phyloP scores from a whole-genome alignment of 1,140 invertebrate species.

The Zaprionus capensis region DNA sequence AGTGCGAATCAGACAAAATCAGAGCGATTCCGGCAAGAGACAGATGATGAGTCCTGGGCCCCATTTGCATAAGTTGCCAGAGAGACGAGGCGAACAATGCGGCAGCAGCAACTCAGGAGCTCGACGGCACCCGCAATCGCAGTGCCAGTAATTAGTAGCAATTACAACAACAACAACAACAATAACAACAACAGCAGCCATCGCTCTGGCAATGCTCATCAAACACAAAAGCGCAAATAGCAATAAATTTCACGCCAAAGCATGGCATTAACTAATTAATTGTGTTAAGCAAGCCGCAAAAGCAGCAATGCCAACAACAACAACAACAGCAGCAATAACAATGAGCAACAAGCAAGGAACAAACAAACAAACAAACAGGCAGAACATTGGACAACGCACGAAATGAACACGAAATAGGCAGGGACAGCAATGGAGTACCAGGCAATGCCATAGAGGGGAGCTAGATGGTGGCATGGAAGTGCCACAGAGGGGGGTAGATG shows the following conservation, averaged over 20 bases:
- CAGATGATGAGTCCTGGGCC: slow-evolving; percentile 33
- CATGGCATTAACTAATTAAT: slow-evolving; percentile 81
- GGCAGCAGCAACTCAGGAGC: slow-evolving; percentile 1
- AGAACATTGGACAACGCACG: background rate
- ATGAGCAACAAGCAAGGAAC: slow-evolving; percentile 8
- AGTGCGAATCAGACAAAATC: slow-evolving; percentile 23
- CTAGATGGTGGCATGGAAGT: too few relatives aligned
- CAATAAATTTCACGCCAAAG: slow-evolving; percentile 77
- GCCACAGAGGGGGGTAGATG: background rate
- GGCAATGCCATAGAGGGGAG: background rate
- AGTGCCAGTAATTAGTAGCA: slow-evolving; percentile 72
- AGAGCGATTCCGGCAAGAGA: slow-evolving; percentile 24
- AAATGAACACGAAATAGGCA: slow-evolving; percentile 7
- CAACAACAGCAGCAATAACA: slow-evolving; percentile 22
- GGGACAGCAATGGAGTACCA: background rate
- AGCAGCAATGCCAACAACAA: slow-evolving; percentile 45
- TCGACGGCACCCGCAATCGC: slow-evolving; percentile 44
- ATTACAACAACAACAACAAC: slow-evolving; percentile 57
- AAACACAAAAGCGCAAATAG: slow-evolving; percentile 68
- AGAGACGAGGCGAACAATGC: slow-evolving; percentile 6
- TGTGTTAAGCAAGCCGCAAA: slow-evolving; percentile 75
- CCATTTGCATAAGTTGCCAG: slow-evolving; percentile 71
- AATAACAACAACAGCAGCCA: background rate
- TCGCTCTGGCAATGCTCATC: slow-evolving; percentile 48
- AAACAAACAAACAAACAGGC: slow-evolving; percentile 26